A percentile compares a stretch with the other conserved stretches of the same genome.
Evolutionary conservation across 2,797 vertebrate species (phyloP).

Genomic region (Sebastes oblongus): DNA sequence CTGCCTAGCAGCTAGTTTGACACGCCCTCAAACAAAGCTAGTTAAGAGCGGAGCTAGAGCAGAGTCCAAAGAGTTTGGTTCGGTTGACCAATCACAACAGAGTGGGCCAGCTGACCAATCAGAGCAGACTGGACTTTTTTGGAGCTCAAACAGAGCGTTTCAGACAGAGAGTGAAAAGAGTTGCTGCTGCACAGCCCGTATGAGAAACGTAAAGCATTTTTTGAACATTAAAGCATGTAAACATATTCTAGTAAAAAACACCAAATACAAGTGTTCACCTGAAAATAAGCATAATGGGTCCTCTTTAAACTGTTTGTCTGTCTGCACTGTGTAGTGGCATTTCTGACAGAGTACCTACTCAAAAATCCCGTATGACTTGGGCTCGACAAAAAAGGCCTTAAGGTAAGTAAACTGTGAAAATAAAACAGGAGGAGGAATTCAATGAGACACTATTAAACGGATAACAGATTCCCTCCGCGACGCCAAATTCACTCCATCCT

Average conservation of each 20-base stretch:
- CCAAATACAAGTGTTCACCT: neutral
- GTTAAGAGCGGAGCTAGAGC: too few species aligned
- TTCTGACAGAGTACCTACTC: neutral
- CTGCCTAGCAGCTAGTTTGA: too few species aligned
- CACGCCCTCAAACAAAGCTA: too few species aligned
- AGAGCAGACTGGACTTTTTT: too few species aligned
- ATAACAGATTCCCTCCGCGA: slow-evolving; percentile 49
- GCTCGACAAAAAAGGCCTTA: slow-evolving; percentile 4
- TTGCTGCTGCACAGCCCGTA: neutral
- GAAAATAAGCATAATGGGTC: neutral
- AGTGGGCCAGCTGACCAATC: too few species aligned
- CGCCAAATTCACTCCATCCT: slow-evolving; percentile 20
- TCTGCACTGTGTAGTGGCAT: neutral
- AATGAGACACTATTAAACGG: slow-evolving; percentile 21
- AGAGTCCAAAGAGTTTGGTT: too few species aligned
- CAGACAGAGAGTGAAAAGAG: too few species aligned
- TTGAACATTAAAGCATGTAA: neutral
- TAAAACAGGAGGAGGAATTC: slow-evolving; percentile 16
- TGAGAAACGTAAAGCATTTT: neutral
- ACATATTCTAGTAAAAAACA: neutral
- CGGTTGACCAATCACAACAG: too few species aligned
- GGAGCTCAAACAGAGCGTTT: too few species aligned
- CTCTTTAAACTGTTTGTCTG: neutral
- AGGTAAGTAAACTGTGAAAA: slow-evolving; percentile 30
- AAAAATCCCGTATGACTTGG: neutral